Evolutionary conservation across 2,797 vertebrate species (phyloP).

Genomic region (Staurois parvus): DNA sequence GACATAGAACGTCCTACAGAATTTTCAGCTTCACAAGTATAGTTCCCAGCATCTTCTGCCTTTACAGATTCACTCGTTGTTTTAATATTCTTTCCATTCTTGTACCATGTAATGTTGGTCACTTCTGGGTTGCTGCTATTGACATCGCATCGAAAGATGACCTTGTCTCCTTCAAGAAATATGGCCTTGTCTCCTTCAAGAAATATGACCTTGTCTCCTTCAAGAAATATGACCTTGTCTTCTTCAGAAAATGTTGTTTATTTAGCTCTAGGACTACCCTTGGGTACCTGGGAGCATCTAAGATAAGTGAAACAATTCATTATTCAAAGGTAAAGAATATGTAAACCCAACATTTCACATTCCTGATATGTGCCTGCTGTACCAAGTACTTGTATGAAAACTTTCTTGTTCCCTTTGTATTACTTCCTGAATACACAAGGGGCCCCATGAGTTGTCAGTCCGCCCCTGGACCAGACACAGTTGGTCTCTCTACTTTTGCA

Average conservation of each 20-base stretch:
- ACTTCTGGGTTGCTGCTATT: constrained; percentile 35
- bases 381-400: no score
- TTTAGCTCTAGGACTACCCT: constrained; percentile 15
- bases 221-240: background rate
- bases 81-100: background rate
- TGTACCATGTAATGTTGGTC: background rate
- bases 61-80: background rate
- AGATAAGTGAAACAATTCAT: background rate
- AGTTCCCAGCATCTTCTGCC: constrained; percentile 7
- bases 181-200: background rate
- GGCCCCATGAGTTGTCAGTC: no score
- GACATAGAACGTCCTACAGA: background rate
- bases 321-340: no score
- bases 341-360: no score
- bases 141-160: constrained; percentile 4
- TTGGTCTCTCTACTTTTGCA: no score
- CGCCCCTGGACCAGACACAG: no score
- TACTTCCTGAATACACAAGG: no score
- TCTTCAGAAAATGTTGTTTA: no score
- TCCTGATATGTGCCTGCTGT: no score
- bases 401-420: no score
- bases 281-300: constrained; percentile 40
- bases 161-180: background rate
- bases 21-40: constrained; percentile 21
- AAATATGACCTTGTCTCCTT: background rate